Base-by-base conservation (phyloP, 2,113 vertebrate species). In the Rousettus leschenaultii region DNA sequence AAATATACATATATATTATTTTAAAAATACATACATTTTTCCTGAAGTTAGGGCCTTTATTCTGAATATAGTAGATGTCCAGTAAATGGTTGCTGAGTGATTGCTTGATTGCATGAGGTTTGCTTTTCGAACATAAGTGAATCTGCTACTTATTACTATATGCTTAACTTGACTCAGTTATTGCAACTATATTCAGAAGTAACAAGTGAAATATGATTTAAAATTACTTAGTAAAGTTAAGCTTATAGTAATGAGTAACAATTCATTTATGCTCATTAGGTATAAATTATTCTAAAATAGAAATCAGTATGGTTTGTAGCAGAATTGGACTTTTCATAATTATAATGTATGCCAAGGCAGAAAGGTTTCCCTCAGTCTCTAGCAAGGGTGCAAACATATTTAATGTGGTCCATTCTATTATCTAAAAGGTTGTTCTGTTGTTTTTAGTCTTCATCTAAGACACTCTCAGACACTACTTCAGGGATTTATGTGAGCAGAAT, bases 181-280 rank as follows among this genome's bases (percentile, higher is more conserved):
- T 89, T 73, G 68, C 19, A 86, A 88, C 63, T 66, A 57, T 57
- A 77, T 94, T 68, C 51, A 77, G 55, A 78, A 65, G 7, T 83
- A 51, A 21, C 33, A 71, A 88, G 14, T 16, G 28, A 91, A 93
- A 87, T 38, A 51, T 16, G 28, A 71, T 73, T 88, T 86, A 24
- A 73, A 73, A 89, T 88, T 89, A 79, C 66, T 63, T 86, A 93
- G 28, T 53, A 80, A 91, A 93, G n/a, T 57, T 43, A 85, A 84
- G 35, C 10, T 21, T 51, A 1, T 63, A 40, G 9, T 35, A 86
- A 43, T 84, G 78, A 91, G 22, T 22, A 87, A 40, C 14, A 75
- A 40, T 83, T 4, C n/a, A 78, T 28, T 35, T 91, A 48, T 10
- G 1, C 30, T 66, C 18, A 43, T 96, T 82, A 68, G 88, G 87